Percentiles rank a stretch among this genome's conserved stretches.
Evolutionary conservation across 2,797 vertebrate species (phyloP).

Genomic region (Pterois miles): DNA sequence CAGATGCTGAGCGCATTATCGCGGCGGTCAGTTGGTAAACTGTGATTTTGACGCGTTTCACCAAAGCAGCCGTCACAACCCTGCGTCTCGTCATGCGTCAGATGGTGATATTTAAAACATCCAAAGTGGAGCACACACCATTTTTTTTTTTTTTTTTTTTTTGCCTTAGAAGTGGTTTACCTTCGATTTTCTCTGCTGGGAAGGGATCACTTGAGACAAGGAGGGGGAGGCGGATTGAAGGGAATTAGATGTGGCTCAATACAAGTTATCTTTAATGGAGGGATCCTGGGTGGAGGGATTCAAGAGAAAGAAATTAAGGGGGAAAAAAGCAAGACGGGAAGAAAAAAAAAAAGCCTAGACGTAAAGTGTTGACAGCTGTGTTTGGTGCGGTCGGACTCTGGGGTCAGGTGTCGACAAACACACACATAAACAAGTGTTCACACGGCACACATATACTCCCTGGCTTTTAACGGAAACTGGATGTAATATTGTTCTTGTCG

Average conservation of each 20-base stretch:
- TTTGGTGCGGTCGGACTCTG: constrained; percentile 66
- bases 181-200: constrained; percentile 77
- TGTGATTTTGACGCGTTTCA: constrained; percentile 16
- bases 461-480: constrained; percentile 71
- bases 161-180: constrained; percentile 71
- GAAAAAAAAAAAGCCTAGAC: constrained; percentile 10
- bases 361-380: constrained; percentile 80
- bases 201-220: constrained; percentile 68
- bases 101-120: constrained; percentile 53
- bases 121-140: constrained; percentile 33
- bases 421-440: constrained; percentile 60
- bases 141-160: constrained; percentile 5
- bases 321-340: not conserved
- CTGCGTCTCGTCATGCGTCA: constrained; percentile 3
- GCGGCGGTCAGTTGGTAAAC: constrained; percentile 28
- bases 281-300: constrained; percentile 51
- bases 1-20: constrained; percentile 15
- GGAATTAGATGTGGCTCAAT: constrained; percentile 73
- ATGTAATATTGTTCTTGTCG: constrained; percentile 76
- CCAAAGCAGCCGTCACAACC: constrained; percentile 11
- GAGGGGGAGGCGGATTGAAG: constrained; percentile 51
- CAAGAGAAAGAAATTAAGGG: constrained; percentile 9
- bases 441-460: constrained; percentile 50
- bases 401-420: constrained; percentile 71
- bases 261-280: constrained; percentile 76